Conservation (phyloP, 2,888 invertebrate species). For the Cotesia congregata region DNA sequence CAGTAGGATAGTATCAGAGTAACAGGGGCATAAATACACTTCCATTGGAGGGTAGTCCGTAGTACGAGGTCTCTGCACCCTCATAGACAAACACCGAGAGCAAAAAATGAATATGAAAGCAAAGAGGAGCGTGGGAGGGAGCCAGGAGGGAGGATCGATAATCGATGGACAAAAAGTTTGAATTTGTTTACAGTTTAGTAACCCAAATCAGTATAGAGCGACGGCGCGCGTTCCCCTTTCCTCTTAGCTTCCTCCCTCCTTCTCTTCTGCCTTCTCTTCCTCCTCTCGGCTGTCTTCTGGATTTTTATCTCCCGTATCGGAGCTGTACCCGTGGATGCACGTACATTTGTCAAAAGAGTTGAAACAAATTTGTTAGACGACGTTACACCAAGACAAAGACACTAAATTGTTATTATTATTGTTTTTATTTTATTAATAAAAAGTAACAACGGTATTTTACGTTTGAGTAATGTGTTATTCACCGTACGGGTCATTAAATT, state of each 20-base stretch:
- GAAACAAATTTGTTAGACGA: conserved; percentile 1
- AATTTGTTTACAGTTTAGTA: conserved; percentile 36
- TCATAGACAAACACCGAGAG: neutral
- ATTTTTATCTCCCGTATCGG: neutral
- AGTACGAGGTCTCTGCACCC: neutral
- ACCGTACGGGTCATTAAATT: neutral
- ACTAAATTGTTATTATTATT: neutral
- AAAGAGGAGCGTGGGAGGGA: conserved; percentile 46
- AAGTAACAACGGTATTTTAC: conserved; percentile 1
- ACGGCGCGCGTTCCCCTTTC: conserved; percentile 29
- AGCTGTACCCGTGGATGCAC: neutral
- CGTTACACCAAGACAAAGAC: neutral
- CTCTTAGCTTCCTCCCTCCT: neutral
- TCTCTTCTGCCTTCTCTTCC: neutral
- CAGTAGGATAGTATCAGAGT: neutral
- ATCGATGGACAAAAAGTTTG: conserved; percentile 64
- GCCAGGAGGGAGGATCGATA: conserved; percentile 56
- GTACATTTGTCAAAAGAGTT: conserved; percentile 1
- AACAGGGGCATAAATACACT: neutral
- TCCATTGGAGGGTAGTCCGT: neutral
- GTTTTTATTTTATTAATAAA: conserved; percentile 1
- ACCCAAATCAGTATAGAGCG: conserved; percentile 25
- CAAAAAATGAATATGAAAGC: neutral
- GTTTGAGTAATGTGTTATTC: neutral
- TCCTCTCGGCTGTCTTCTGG: neutral